phyloP scores from a whole-genome alignment of 2,888 invertebrate species.

The Drosophila tanythrix region DNA sequence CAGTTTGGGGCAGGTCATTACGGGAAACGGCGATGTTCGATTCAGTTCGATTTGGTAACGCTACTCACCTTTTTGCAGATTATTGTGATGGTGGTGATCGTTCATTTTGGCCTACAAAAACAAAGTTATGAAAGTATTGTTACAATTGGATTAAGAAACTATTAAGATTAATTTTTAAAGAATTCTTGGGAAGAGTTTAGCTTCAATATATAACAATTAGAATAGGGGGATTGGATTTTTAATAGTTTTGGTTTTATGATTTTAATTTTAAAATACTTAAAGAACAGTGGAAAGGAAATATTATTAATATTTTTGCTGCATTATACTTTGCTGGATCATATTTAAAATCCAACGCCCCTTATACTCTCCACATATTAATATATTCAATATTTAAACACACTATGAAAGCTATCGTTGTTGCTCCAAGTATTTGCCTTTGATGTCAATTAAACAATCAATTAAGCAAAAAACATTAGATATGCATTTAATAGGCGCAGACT shows the following conservation, averaged over 20 bases:
- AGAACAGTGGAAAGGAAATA: not conserved
- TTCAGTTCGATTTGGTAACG: not conserved
- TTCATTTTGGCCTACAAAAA: slow-evolving; percentile 85
- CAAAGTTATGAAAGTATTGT: not conserved
- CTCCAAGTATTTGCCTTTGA: not conserved
- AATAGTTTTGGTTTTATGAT: no score
- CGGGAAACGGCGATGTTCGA: not conserved
- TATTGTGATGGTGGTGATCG: slow-evolving; percentile 85
- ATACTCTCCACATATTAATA: not conserved
- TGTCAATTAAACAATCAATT: slow-evolving; percentile 18
- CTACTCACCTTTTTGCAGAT: slow-evolving; percentile 85
- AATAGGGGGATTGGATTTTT: no score
- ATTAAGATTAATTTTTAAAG: not conserved
- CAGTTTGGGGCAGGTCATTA: slow-evolving; percentile 41
- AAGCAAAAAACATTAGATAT: slow-evolving; percentile 35
- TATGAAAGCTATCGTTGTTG: not conserved
- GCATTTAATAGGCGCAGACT: slow-evolving; percentile 17
- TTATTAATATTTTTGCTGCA: not conserved
- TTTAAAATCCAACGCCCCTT: not conserved
- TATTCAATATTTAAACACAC: no score
- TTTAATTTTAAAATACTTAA: not conserved
- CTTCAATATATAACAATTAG: not conserved
- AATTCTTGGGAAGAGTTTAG: not conserved
- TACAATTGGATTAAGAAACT: not conserved
- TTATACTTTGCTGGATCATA: no score